Evolutionary conservation across 2,888 invertebrate genomes (phyloP).

Genomic region (Agelastica alni): DNA sequence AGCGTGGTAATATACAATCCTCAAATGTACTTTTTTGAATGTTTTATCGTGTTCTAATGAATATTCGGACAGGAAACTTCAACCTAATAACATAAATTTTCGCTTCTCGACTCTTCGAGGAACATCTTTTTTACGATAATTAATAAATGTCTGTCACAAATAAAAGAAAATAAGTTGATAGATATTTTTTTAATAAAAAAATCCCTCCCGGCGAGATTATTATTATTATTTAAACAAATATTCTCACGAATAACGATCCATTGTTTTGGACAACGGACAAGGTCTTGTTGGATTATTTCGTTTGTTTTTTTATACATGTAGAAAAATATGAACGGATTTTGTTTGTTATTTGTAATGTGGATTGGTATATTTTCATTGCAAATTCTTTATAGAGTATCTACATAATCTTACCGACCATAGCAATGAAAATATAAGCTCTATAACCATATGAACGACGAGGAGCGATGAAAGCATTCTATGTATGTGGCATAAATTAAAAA

Average conservation of each 20-base stretch:
- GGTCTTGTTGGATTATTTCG: too few relatives aligned
- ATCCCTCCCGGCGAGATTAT: neutral
- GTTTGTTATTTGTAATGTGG: too few relatives aligned
- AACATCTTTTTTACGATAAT: constrained; percentile 19
- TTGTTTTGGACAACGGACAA: constrained; percentile 40
- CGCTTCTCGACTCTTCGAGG: constrained; percentile 14
- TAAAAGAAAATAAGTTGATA: constrained; percentile 13
- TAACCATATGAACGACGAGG: too few relatives aligned
- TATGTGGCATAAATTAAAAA: too few relatives aligned
- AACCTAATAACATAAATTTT: constrained; percentile 13
- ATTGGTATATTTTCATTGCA: too few relatives aligned
- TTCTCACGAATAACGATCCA: constrained; percentile 44
- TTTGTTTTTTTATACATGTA: too few relatives aligned
- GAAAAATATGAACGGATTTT: too few relatives aligned
- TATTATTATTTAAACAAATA: constrained; percentile 10
- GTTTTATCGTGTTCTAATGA: constrained; percentile 19
- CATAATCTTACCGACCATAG: too few relatives aligned
- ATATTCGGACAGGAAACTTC: constrained; percentile 26
- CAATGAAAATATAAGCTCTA: too few relatives aligned
- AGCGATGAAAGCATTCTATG: too few relatives aligned
- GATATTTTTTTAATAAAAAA: constrained; percentile 24
- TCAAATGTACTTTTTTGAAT: constrained; percentile 9
- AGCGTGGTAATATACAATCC: neutral
- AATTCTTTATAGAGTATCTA: too few relatives aligned
- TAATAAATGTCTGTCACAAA: constrained; percentile 13